Conservation (phyloP, 2,888 invertebrate genomes). For the Phortica magna region DNA sequence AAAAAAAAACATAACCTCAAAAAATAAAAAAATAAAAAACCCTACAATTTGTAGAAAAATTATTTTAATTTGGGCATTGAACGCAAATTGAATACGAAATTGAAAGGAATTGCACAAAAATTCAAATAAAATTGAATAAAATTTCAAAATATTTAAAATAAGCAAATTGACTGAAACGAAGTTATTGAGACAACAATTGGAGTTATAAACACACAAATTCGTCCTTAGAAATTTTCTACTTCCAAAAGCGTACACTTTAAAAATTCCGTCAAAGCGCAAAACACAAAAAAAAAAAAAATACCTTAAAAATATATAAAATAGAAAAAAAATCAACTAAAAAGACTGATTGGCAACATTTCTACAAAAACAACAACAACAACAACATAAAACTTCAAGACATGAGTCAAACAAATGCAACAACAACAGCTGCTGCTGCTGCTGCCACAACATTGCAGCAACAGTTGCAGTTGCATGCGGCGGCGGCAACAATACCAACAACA, state of each 20-base stretch:
- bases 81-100: not conserved
- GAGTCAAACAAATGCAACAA: conserved; percentile 25
- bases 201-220: not conserved
- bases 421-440: conserved; percentile 24
- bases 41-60: not conserved
- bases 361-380: conserved; percentile 32
- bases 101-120: conserved; percentile 3
- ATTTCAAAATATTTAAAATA: conserved; percentile 24
- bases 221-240: not conserved
- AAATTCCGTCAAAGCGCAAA: conserved; percentile 23
- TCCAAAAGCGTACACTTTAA: conserved; percentile 10
- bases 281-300: conserved; percentile 5
- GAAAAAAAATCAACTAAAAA: conserved; percentile 37
- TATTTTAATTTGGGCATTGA: conserved; percentile 18
- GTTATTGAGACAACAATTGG: not conserved
- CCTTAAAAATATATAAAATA: conserved; percentile 10
- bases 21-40: too few species aligned
- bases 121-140: not conserved
- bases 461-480: conserved; percentile 43
- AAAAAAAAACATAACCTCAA: conserved; percentile 9
- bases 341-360: conserved; percentile 22
- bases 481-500: conserved; percentile 33
- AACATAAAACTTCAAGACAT: conserved; percentile 23
- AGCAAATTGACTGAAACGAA: conserved; percentile 3
- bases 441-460: conserved; percentile 48